Evolutionary conservation across 2,113 vertebrate species (phyloP), one percentile per base, ranked within the genome.

Genomic region (Coptodon bakossiorum): DNA sequence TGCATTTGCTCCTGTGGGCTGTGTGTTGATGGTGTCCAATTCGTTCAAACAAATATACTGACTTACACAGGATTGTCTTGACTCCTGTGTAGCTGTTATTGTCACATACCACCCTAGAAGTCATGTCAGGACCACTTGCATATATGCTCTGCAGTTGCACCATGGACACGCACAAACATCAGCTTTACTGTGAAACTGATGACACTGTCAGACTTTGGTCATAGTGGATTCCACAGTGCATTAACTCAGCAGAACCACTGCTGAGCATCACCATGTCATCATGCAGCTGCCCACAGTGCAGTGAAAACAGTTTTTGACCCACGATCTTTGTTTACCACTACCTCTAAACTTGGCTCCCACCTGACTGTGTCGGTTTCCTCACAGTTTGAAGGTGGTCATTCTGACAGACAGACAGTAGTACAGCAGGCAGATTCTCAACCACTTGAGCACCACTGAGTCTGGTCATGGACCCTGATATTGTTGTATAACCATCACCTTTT

Each of bases 311-410:
- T 27, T 29, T 3, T 9, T 17, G 13, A 29, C 59, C 59, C 31
- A n/a, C 1, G 2, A 10, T 19, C 59, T 63, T n/a, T 59, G 14
- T 31, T n/a, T 22, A 0, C 61, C 17, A 7, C 34, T 66, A 1
- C 63, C 63, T 40, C 63, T 9, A 43, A 40, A 71, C n/a, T 14
- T 14, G 66, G 36, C 66, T 43, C 5, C 66, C n/a, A 6, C 12
- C 7, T 43, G 66, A 43, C 38, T 0, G 12, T 43, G 38, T 10
- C 5, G 2, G 27, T 16, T 4, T 43, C n/a, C 38, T 71, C 38
- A 71, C n/a, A 43, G 13, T 43, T 27, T 24, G 66, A 4, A 71
- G 66, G 38, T 12, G n/a, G 66, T 40, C 34, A 2, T 24, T 68
- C 12, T 13, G 36, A 36, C 31, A 11, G 59, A 63, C 14, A 4